Conservation (phyloP, 2,797 vertebrate species). For the Pipistrellus pygmaeus region DNA sequence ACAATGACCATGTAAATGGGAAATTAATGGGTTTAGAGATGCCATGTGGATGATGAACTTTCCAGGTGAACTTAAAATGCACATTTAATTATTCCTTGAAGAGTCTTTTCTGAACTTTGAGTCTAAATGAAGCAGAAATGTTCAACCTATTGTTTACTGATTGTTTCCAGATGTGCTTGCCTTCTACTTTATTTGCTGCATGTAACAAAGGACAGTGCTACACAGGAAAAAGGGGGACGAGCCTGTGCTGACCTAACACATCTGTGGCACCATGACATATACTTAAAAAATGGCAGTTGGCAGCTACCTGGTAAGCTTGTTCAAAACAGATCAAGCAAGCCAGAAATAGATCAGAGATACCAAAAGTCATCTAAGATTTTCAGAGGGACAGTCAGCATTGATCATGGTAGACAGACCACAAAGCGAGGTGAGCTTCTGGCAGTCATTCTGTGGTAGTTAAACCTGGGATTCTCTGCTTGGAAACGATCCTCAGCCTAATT, state of each 20-base stretch:
- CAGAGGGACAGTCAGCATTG: neutral
- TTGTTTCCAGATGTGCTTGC: slow-evolving; percentile 73
- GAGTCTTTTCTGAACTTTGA: slow-evolving; percentile 65
- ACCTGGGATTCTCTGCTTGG: neutral
- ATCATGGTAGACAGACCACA: slow-evolving; percentile 2
- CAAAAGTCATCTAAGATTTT: neutral
- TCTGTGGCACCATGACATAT: neutral
- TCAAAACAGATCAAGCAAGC: slow-evolving; percentile 31
- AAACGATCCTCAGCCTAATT: slow-evolving; percentile 51
- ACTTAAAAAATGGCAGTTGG: neutral
- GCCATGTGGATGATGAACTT: slow-evolving; percentile 46
- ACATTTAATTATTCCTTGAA: slow-evolving; percentile 67
- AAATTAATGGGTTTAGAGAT: slow-evolving; percentile 57
- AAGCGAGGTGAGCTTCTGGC: neutral
- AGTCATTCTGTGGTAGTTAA: slow-evolving; percentile 13
- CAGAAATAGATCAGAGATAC: slow-evolving; percentile 8
- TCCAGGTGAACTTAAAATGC: slow-evolving; percentile 70
- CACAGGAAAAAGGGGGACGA: neutral
- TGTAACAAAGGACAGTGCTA: neutral
- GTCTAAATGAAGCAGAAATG: slow-evolving; percentile 75
- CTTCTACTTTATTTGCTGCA: slow-evolving; percentile 44
- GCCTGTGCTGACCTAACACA: neutral
- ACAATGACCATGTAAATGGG: neutral
- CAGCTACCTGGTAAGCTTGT: slow-evolving; percentile 8
- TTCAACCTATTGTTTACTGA: slow-evolving; percentile 74